Conservation (phyloP, 2,113 vertebrate species). For the Clarias macrocephalus region DNA sequence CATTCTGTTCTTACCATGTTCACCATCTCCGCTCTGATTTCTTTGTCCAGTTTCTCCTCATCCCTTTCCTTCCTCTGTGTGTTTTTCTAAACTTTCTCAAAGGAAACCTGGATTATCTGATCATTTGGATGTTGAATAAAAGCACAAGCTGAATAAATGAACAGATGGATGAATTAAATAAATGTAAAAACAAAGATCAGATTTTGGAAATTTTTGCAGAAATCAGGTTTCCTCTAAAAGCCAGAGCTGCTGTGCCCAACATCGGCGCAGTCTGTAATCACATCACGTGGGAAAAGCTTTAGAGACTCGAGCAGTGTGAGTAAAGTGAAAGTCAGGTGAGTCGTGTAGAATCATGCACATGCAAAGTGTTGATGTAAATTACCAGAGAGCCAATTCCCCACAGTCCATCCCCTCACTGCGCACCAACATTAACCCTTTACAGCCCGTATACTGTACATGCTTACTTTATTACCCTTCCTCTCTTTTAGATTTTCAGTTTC, state of each 20-base stretch:
- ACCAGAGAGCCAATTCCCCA: background rate
- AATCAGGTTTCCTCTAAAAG: background rate
- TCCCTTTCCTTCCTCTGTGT: background rate
- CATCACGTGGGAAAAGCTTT: background rate
- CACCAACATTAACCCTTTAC: background rate
- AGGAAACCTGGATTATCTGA: background rate
- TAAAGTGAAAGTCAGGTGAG: background rate
- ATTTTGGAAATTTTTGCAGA: background rate
- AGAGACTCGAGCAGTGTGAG: background rate
- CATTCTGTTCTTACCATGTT: background rate
- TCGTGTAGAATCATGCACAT: background rate
- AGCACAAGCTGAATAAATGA: background rate
- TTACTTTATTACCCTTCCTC: no score
- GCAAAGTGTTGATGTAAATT: background rate
- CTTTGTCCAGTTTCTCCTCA: background rate
- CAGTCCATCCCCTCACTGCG: background rate
- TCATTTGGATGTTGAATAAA: background rate
- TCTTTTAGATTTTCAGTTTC: background rate
- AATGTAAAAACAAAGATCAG: background rate
- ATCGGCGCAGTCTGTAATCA: background rate
- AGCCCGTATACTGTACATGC: no score
- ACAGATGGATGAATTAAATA: background rate
- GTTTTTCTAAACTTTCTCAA: background rate
- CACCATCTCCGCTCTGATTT: no score
- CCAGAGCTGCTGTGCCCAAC: background rate